A percentile compares a stretch with the other conserved stretches of the same genome.
phyloP scores from a whole-genome alignment of 2,797 vertebrate genomes.

The Acipenser transmontanus region DNA sequence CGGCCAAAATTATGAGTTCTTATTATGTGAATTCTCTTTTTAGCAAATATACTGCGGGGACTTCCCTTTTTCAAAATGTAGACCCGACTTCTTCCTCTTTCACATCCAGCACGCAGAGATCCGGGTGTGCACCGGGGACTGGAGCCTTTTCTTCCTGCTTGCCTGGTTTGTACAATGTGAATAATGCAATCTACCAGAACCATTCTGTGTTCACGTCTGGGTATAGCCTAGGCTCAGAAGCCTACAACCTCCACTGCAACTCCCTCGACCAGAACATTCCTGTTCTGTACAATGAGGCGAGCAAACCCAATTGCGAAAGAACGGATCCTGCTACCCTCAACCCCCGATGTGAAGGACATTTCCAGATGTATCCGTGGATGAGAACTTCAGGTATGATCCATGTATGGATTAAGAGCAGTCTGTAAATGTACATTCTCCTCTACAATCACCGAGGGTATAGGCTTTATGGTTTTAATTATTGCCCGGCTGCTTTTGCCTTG shows the following conservation, averaged over 20 bases:
- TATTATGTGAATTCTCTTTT: constrained; percentile 77
- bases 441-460: constrained; percentile 42
- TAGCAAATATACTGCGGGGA: constrained; percentile 73
- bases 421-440: constrained; percentile 8
- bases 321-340: constrained; percentile 62
- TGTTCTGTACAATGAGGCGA: constrained; percentile 67
- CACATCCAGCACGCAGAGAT: constrained; percentile 64
- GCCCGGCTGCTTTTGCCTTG: constrained; percentile 67
- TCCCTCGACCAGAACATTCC: constrained; percentile 73
- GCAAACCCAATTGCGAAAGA: constrained; percentile 69
- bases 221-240: constrained; percentile 64
- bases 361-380: constrained; percentile 74
- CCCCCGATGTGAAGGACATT: constrained; percentile 60
- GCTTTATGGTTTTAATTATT: constrained; percentile 79
- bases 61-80: constrained; percentile 70
- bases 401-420: too few species aligned
- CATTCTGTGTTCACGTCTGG: constrained; percentile 56
- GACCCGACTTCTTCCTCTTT: constrained; percentile 71
- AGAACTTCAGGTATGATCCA: constrained; percentile 59
- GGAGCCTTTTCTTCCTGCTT: constrained; percentile 60
- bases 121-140: constrained; percentile 62
- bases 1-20: constrained; percentile 88
- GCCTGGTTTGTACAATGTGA: constrained; percentile 69
- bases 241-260: constrained; percentile 70
- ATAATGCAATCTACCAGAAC: constrained; percentile 61